Conservation (phyloP, 2,888 invertebrate species). For the Eristalis arbustorum region DNA sequence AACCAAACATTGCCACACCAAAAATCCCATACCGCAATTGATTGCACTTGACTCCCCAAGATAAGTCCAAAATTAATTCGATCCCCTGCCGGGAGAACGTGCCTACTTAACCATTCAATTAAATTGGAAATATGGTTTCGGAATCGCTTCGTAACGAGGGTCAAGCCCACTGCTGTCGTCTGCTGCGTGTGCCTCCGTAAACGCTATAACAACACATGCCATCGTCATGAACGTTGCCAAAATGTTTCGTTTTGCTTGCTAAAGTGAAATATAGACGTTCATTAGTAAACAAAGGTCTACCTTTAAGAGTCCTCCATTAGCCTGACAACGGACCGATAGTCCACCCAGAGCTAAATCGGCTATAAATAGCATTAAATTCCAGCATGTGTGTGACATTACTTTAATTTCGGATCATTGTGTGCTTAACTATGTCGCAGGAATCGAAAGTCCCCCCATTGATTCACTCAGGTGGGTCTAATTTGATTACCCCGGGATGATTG, state of each 20-base stretch:
- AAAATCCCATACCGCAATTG: too few relatives aligned
- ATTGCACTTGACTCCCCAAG: not conserved
- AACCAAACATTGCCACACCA: too few relatives aligned
- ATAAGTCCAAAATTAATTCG: not conserved
- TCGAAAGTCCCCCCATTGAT: not conserved
- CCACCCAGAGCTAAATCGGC: not conserved
- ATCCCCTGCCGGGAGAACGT: not conserved
- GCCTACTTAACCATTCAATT: not conserved
- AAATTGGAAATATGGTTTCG: not conserved
- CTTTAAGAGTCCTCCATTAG: not conserved
- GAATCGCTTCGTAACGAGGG: not conserved
- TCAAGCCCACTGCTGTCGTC: not conserved
- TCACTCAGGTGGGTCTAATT: slow-evolving; percentile 1
- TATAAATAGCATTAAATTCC: not conserved
- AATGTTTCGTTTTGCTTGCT: not conserved
- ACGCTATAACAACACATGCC: not conserved
- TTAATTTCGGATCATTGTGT: not conserved
- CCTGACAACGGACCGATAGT: not conserved
- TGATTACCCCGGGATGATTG: not conserved
- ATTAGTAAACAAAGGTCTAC: not conserved
- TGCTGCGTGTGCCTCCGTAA: not conserved
- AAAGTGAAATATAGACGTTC: not conserved
- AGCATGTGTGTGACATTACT: not conserved
- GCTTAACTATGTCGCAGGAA: not conserved
- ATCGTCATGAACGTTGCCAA: not conserved